Conservation (phyloP, 2,113 vertebrate genomes). For the Melanerpes formicivorus region DNA sequence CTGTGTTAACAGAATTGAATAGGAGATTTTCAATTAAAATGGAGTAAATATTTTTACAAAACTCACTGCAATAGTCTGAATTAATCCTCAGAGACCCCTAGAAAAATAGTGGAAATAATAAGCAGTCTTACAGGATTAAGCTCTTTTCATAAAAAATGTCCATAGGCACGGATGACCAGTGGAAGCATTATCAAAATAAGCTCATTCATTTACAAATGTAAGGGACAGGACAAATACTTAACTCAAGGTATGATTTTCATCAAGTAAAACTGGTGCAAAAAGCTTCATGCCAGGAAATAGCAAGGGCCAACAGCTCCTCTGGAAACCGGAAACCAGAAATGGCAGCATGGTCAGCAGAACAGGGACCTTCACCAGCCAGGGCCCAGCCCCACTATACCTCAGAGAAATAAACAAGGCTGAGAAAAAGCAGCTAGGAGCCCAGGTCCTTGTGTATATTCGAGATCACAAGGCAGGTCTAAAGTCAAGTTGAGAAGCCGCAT, state of each 20-base stretch:
- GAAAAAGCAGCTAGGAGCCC: rapidly evolving
- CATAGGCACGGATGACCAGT: neutral
- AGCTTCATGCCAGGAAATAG: neutral
- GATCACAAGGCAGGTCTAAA: rapidly evolving
- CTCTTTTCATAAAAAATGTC: neutral
- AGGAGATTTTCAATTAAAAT: neutral
- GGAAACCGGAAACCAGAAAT: neutral
- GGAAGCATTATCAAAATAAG: neutral
- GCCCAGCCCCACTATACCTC: rapidly evolving
- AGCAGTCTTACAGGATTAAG: neutral
- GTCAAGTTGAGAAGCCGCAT: rapidly evolving
- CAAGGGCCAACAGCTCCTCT: rapidly evolving
- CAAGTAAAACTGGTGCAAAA: neutral
- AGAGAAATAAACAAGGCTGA: neutral
- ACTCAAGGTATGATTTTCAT: neutral
- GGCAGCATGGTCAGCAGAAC: neutral
- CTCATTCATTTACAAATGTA: rapidly evolving
- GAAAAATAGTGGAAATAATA: neutral
- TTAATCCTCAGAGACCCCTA: neutral
- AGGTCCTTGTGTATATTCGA: rapidly evolving
- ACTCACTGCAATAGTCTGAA: neutral
- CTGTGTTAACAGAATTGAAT: neutral
- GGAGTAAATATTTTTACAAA: neutral
- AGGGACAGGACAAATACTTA: neutral
- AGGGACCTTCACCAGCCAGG: neutral